These are phyloP conservation scores for Diprion similis DNA, from an alignment of 1,140 invertebrate species.

Conservation along the genomic window DNA sequence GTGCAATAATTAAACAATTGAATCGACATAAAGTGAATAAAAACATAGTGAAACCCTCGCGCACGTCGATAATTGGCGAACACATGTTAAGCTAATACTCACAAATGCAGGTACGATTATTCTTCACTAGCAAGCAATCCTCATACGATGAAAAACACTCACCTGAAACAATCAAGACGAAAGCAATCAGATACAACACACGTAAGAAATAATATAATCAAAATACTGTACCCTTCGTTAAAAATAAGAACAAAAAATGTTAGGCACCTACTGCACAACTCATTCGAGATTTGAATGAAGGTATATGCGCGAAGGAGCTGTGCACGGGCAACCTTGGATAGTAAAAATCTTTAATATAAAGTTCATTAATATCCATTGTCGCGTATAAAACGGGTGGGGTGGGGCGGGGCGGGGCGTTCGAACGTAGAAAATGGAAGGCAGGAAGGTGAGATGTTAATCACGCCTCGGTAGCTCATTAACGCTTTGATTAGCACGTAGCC, in stretches of 20 bases:
- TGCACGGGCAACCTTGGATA: not conserved
- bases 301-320: not conserved
- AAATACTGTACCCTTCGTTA: not conserved
- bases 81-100: not conserved
- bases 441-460: slow-evolving; percentile 42
- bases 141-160: not conserved
- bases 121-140: too few species aligned
- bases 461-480: slow-evolving; percentile 44
- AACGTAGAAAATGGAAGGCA: slow-evolving; percentile 1
- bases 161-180: not conserved
- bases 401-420: not conserved
- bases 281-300: not conserved
- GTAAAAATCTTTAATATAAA: slow-evolving; percentile 16
- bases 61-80: too few species aligned
- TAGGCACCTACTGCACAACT: not conserved
- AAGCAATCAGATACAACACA: too few species aligned
- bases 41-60: too few species aligned
- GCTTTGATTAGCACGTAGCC: slow-evolving; percentile 41
- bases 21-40: too few species aligned
- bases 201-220: not conserved
- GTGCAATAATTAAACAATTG: too few species aligned
- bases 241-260: not conserved
- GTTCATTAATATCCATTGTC: slow-evolving; percentile 15
- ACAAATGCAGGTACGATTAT: not conserved
- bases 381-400: slow-evolving; percentile 5